phyloP scores from a whole-genome alignment of 2,888 invertebrate species.

The Ennomos fuscantarius region DNA sequence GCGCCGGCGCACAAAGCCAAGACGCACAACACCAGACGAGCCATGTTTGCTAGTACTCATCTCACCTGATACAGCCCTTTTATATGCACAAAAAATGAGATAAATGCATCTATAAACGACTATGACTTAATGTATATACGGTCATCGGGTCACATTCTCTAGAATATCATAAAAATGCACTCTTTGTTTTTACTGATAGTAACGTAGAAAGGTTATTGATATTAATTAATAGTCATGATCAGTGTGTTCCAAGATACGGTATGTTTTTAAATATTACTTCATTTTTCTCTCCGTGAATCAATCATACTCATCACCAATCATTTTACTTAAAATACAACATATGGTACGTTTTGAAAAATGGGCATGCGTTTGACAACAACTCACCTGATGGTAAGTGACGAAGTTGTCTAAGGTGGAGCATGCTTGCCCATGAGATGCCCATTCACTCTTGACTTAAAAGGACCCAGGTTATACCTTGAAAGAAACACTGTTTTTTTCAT shows the following conservation, averaged over 20 bases:
- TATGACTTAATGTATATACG: not conserved
- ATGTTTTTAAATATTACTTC: not conserved
- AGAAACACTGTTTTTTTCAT: too few species aligned
- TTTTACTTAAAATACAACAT: too few species aligned
- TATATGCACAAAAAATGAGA: conserved; percentile 45
- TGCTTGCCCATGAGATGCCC: too few species aligned
- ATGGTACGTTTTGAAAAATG: too few species aligned
- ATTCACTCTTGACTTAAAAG: too few species aligned
- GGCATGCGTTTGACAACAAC: too few species aligned
- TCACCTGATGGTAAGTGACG: too few species aligned
- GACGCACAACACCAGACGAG: conserved; percentile 65
- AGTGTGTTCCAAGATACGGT: not conserved
- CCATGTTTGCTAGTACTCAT: conserved; percentile 62
- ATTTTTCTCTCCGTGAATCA: too few species aligned
- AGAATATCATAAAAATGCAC: conserved; percentile 17
- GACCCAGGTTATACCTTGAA: too few species aligned
- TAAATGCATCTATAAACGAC: conserved; percentile 24
- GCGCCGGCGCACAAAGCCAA: conserved; percentile 64
- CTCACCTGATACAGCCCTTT: conserved; percentile 37
- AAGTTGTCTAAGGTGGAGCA: too few species aligned
- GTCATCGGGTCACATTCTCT: conserved; percentile 25
- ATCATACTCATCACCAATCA: too few species aligned
- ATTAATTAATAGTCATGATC: conserved; percentile 49
- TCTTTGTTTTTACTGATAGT: conserved; percentile 18
- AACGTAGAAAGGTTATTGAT: conserved; percentile 6